phyloP scores from a whole-genome alignment of 2,797 vertebrate genomes.

The Malurus splendens region DNA sequence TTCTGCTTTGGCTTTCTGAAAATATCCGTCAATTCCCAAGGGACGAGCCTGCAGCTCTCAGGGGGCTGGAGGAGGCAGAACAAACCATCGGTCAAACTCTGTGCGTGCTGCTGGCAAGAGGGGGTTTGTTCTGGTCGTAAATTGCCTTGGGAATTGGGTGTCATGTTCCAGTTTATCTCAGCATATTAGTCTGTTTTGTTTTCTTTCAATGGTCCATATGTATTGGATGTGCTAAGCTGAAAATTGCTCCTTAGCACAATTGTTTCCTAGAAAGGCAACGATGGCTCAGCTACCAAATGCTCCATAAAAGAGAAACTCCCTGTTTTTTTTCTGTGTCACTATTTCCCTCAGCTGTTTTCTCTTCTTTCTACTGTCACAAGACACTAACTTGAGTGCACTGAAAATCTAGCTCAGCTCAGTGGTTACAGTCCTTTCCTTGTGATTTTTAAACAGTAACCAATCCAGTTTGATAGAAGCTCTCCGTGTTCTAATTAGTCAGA shows the following conservation, averaged over 20 bases:
- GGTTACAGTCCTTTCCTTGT: not conserved
- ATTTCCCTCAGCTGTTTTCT: constrained; percentile 1
- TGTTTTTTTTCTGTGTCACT: not conserved
- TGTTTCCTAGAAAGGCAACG: not conserved
- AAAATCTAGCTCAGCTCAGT: not conserved
- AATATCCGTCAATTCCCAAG: not conserved
- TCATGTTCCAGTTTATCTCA: not conserved
- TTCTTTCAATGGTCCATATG: not conserved
- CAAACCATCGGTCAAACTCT: rapidly evolving
- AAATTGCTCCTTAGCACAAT: not conserved
- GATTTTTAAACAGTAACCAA: not conserved
- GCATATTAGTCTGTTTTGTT: not conserved
- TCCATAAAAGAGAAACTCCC: not conserved
- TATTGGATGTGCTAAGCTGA: not conserved
- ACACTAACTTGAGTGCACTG: not conserved
- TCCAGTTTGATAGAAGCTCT: not conserved
- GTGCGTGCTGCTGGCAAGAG: not conserved
- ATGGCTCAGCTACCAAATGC: not conserved
- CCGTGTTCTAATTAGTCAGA: not conserved
- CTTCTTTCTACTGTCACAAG: not conserved
- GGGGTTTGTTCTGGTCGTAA: not conserved
- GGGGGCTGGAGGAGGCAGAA: not conserved
- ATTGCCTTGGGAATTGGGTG: not conserved
- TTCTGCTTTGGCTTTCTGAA: not conserved
- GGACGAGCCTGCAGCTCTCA: not conserved